Percentiles rank a stretch among this genome's conserved stretches.
Conservation (phyloP, 2,113 vertebrate genomes). For the Planiliza haematocheilus region DNA sequence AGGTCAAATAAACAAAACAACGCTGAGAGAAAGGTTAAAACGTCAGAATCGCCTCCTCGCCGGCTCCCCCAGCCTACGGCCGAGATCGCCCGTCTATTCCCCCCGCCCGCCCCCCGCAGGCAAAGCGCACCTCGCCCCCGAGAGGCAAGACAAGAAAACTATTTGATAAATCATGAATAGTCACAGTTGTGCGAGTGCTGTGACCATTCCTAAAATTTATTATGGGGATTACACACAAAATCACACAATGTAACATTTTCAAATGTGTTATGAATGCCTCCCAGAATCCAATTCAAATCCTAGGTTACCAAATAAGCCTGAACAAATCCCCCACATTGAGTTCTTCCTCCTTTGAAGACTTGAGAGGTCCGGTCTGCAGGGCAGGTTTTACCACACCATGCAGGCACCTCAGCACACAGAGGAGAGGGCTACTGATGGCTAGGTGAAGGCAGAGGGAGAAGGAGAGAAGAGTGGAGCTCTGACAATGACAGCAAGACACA, state of each 20-base stretch:
- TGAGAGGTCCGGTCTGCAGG: constrained; percentile 84
- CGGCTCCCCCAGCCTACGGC: constrained; percentile 5
- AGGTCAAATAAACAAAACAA: constrained; percentile 64
- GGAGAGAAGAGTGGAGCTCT: constrained; percentile 13
- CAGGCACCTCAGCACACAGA: constrained; percentile 75
- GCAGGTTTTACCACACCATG: constrained; percentile 81
- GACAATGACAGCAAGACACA: constrained; percentile 8
- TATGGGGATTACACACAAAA: constrained; percentile 87
- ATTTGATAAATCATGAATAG: constrained; percentile 82
- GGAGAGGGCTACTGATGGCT: constrained; percentile 37
- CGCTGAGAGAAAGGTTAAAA: constrained; percentile 53
- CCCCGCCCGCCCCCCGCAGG: constrained; percentile 13
- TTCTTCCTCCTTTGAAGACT: constrained; percentile 86
- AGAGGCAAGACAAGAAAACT: constrained; percentile 80
- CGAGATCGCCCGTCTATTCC: constrained; percentile 17
- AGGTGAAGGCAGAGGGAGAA: constrained; percentile 31
- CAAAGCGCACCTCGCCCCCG: constrained; percentile 66
- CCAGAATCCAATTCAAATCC: constrained; percentile 87
- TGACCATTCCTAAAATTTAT: constrained; percentile 84
- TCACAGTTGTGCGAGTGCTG: constrained; percentile 79
- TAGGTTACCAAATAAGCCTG: constrained; percentile 88
- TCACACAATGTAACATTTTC: constrained; percentile 86
- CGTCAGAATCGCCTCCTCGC: constrained; percentile 25
- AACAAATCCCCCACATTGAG: constrained; percentile 86
- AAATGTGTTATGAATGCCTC: constrained; percentile 86